Base-by-base conservation (phyloP, 2,888 invertebrate species). In the Eudemis profundana region DNA sequence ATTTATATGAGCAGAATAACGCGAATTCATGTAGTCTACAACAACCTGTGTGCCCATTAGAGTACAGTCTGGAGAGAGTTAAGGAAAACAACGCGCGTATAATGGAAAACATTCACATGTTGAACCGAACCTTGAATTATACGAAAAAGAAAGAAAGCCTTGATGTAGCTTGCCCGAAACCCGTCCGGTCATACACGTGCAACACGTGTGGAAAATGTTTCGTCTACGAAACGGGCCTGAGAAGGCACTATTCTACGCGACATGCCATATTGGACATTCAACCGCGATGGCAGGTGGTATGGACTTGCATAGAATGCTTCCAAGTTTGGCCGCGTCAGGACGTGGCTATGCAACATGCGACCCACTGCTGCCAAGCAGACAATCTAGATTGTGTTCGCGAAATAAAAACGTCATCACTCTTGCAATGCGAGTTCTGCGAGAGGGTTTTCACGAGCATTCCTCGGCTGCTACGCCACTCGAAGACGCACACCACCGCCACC, bases 401-500 rank as follows among this genome's bases (percentile, higher is more conserved):
- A 75, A 92, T 91, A 68, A 91, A 91, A 79, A 88, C 90, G 14
- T 92, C 91, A 8, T 83, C 84, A 42, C 72, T 92, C 19, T 71
- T 92, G 63, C 90, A 91, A 78, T 92, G 92, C 70, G 92, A 92
- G 73, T 92, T 90, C 71, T 89, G 89, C 70, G 92, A 92, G 70
- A 92, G 89, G 76, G 88, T 91, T 10, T 93, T 84, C 69, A 90
- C 91, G 21, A 89, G 87, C 74, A 89, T 92, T 57, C 89, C 90
- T 10, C 82, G 87, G 76, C 70, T 93, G 23, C 70, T 92, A 44
- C 81, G 84, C 65, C 93, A 93, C 74, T 81, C 84, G 1, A 90
- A 87, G 74, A 74, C 75, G 38, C 96, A 96, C 83, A 93, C 93
- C 1, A 94, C 93, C n/a, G 92, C 93, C 70, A 93, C 93, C 78